phyloP scores from a whole-genome alignment of 2,888 invertebrate genomes.

The Idaea aversata region DNA sequence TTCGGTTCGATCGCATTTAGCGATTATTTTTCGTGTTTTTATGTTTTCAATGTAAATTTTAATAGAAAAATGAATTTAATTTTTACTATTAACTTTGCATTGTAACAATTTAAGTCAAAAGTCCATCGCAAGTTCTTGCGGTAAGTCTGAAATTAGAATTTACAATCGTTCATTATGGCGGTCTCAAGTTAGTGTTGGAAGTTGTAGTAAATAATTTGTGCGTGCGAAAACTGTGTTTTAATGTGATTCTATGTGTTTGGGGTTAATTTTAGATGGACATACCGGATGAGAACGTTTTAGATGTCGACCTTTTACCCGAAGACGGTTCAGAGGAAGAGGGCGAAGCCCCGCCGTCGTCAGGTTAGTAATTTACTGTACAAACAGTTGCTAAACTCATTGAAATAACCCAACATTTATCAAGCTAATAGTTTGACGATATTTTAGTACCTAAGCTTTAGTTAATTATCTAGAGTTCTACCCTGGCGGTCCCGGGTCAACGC shows the following conservation, averaged over 20 bases:
- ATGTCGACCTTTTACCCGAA: constrained; percentile 87
- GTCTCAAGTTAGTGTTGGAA: constrained; percentile 55
- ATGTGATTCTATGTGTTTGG: constrained; percentile 16
- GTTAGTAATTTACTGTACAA: constrained; percentile 56
- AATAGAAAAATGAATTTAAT: constrained; percentile 60
- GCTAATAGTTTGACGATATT: not conserved
- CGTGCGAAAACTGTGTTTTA: constrained; percentile 16
- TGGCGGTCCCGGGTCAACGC: constrained; percentile 84
- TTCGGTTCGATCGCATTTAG: constrained; percentile 65
- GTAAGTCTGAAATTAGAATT: constrained; percentile 67
- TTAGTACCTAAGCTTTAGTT: constrained; percentile 4
- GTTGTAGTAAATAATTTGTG: constrained; percentile 46
- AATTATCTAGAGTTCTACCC: constrained; percentile 69
- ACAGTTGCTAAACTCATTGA: constrained; percentile 9
- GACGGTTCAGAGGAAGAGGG: constrained; percentile 88
- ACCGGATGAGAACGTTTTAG: constrained; percentile 75
- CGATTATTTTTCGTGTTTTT: constrained; percentile 60
- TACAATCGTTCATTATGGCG: constrained; percentile 75
- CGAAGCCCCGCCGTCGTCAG: constrained; percentile 81
- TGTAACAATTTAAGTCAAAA: constrained; percentile 52
- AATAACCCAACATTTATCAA: not conserved
- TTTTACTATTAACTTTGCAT: constrained; percentile 47
- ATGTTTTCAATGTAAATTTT: constrained; percentile 51
- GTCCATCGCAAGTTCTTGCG: constrained; percentile 73
- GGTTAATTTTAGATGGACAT: constrained; percentile 70